These are phyloP conservation scores for Orthosia gothica DNA, from an alignment of 2,888 invertebrate species.

Conservation along the genomic window DNA sequence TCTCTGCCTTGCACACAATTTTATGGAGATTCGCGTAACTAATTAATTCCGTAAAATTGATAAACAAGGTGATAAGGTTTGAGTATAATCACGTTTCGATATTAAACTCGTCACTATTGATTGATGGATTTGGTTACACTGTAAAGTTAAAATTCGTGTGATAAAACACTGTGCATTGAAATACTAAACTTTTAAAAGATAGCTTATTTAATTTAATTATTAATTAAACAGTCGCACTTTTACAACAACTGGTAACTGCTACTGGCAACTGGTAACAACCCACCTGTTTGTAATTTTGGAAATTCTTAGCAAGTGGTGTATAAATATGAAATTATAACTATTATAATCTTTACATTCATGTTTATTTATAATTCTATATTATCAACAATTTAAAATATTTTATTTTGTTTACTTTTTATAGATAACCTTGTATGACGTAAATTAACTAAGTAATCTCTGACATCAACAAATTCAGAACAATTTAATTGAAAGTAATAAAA, in stretches of 20 bases:
- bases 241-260: no score
- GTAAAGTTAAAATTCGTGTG: background rate
- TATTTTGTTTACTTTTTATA: background rate
- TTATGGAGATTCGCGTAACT: constrained; percentile 26
- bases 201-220: background rate
- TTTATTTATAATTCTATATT: background rate
- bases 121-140: background rate
- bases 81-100: constrained; percentile 13
- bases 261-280: no score
- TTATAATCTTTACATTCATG: background rate
- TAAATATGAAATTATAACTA: background rate
- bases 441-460: background rate
- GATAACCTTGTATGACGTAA: background rate
- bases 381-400: background rate
- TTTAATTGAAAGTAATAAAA: background rate
- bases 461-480: background rate
- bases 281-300: background rate
- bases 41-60: constrained; percentile 53
- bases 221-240: background rate
- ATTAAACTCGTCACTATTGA: background rate
- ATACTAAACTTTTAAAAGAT: background rate
- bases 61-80: constrained; percentile 52
- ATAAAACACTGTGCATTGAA: background rate
- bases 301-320: background rate
- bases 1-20: constrained; percentile 18